A percentile compares a stretch with the other conserved stretches of the same genome.
Conservation (phyloP, 1,140 invertebrate species). For the Lysiphlebus fabarum region DNA sequence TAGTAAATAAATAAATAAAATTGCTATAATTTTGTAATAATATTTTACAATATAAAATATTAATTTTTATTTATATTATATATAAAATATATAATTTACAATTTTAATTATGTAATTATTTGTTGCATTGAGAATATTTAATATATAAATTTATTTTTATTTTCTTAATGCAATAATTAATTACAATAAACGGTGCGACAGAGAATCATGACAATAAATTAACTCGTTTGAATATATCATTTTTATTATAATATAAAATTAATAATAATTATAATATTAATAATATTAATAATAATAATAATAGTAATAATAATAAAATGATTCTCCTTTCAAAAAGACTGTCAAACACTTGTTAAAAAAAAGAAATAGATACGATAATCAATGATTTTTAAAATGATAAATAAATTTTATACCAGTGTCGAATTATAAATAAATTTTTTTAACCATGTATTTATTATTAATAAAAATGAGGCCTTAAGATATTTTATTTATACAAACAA, state of each 20-base stretch:
- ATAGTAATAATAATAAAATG: not conserved
- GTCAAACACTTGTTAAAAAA: not conserved
- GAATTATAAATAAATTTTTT: slow-evolving; percentile 1
- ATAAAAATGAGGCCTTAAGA: slow-evolving; percentile 19
- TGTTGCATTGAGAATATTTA: slow-evolving; percentile 34
- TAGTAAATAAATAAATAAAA: slow-evolving; percentile 23
- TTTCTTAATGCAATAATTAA: slow-evolving; percentile 31
- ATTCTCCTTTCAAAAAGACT: not conserved
- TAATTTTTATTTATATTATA: slow-evolving; percentile 31
- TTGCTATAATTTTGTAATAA: no score
- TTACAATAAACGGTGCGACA: slow-evolving; percentile 38
- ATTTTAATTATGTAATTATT: slow-evolving; percentile 35
- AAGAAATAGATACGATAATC: not conserved
- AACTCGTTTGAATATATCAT: slow-evolving; percentile 21
- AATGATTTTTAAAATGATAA: not conserved
- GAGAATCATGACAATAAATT: slow-evolving; percentile 24
- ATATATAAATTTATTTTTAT: slow-evolving; percentile 12
- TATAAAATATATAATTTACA: slow-evolving; percentile 26
- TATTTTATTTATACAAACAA: slow-evolving; percentile 19
- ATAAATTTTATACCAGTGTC: no score
- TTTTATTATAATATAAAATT: slow-evolving; percentile 25
- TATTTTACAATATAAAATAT: slow-evolving; percentile 5
- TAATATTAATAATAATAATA: slow-evolving; percentile 15
- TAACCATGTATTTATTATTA: slow-evolving; percentile 7
- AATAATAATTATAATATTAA: slow-evolving; percentile 17